Conservation (phyloP, 2,113 vertebrate species). For the Xyliphius kryptos region DNA sequence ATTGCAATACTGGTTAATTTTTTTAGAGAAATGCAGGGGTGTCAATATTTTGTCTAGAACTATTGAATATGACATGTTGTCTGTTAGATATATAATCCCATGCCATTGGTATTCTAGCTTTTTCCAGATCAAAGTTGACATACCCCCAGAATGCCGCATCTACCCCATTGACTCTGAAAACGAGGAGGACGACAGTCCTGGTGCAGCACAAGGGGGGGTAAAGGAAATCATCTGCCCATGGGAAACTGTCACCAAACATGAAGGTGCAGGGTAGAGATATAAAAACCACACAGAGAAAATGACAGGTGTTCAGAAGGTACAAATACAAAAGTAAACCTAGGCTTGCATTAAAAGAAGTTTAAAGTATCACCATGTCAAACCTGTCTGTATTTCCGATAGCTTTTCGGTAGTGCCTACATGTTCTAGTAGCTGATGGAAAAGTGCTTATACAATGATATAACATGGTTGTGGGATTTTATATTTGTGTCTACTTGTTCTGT, state of each 20-base stretch:
- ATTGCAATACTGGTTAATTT: too few species aligned
- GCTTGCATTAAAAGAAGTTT: too few species aligned
- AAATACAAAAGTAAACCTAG: too few species aligned
- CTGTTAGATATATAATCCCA: too few species aligned
- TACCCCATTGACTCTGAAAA: slow-evolving; percentile 68
- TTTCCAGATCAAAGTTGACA: slow-evolving; percentile 84
- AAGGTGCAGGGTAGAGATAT: too few species aligned
- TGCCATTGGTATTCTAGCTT: too few species aligned
- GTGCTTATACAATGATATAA: slow-evolving; percentile 11
- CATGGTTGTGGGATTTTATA: slow-evolving; percentile 27
- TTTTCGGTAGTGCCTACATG: slow-evolving; percentile 43
- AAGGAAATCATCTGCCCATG: slow-evolving; percentile 91
- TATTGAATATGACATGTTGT: too few species aligned
- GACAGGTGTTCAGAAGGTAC: too few species aligned
- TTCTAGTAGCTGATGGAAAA: slow-evolving; percentile 37
- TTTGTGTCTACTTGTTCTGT: slow-evolving; percentile 19
- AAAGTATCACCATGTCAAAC: too few species aligned
- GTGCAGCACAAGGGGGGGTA: slow-evolving; percentile 46
- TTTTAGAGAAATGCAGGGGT: too few species aligned
- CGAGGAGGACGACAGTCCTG: slow-evolving; percentile 57
- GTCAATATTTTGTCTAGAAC: too few species aligned
- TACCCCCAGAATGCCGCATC: slow-evolving; percentile 69
- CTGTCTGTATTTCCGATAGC: slow-evolving; percentile 40
- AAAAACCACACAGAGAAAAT: too few species aligned
- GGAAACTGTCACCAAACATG: slow-evolving; percentile 70